These are phyloP conservation scores for Serilophus lunatus DNA, from an alignment of 2,113 vertebrate genomes.

Conservation along the genomic window DNA sequence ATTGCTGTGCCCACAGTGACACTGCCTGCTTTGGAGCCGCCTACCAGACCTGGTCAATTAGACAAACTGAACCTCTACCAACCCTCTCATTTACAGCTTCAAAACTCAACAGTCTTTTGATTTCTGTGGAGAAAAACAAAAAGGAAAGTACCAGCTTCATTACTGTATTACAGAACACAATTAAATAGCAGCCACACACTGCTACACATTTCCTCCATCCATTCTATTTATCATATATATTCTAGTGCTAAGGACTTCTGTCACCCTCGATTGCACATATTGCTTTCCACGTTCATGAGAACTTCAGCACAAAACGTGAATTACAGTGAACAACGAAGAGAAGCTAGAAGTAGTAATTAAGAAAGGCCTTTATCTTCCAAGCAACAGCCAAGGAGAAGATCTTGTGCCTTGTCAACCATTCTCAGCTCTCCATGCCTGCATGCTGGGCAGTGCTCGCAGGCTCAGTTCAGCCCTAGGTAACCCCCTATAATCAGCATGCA, in stretches of 20 bases:
- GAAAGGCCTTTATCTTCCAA: neutral
- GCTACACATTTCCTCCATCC: neutral
- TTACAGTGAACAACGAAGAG: neutral
- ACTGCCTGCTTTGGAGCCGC: neutral
- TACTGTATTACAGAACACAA: neutral
- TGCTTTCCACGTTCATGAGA: neutral
- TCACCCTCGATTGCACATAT: neutral
- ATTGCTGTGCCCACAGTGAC: neutral
- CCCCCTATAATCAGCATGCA: accelerated
- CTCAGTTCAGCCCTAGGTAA: neutral
- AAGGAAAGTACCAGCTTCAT: neutral
- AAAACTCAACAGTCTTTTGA: neutral
- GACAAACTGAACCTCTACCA: neutral
- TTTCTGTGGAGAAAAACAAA: neutral
- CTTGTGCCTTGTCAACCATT: neutral
- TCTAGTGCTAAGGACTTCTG: neutral
- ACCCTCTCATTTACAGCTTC: neutral
- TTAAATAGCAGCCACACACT: neutral
- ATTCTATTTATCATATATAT: neutral
- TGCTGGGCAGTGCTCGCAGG: neutral
- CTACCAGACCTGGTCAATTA: neutral
- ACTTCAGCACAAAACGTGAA: neutral
- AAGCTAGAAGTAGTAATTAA: neutral
- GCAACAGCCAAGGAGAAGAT: neutral
- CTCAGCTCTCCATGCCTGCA: neutral